Percentiles rank a stretch among this genome's conserved stretches.
phyloP scores from a whole-genome alignment of 2,113 vertebrate species.

The Oriolus oriolus region DNA sequence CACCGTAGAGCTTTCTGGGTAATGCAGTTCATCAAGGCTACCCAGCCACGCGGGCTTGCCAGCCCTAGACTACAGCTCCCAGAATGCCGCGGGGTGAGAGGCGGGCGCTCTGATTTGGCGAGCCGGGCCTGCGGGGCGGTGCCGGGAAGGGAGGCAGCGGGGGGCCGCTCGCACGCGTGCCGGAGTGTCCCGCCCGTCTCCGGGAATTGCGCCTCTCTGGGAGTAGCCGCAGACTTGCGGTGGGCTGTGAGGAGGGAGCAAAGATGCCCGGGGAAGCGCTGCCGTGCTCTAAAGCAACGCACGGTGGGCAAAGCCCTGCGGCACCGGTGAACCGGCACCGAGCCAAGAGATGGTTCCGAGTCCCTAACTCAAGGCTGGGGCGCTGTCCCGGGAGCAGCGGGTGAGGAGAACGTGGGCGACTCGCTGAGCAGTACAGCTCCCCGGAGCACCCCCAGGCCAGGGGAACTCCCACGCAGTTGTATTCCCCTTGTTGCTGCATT shows the following conservation, averaged over 20 bases:
- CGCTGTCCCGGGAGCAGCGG: fast-evolving
- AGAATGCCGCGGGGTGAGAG: fast-evolving
- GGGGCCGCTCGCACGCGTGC: not conserved
- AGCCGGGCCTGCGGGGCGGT: fast-evolving
- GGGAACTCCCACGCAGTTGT: fast-evolving
- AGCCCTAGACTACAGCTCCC: not conserved
- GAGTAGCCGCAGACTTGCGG: fast-evolving
- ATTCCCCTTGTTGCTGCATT: not conserved
- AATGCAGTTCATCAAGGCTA: fast-evolving
- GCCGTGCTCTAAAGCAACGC: not conserved
- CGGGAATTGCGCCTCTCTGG: not conserved
- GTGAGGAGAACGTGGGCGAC: fast-evolving
- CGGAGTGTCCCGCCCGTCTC: fast-evolving
- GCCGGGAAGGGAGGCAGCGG: no score
- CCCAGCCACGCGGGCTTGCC: fast-evolving
- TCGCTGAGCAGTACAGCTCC: fast-evolving
- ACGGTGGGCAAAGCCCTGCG: not conserved
- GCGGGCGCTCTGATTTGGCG: not conserved
- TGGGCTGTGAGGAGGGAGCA: not conserved
- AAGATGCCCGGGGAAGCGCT: fast-evolving
- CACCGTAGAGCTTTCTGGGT: not conserved
- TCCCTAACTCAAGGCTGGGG: not conserved
- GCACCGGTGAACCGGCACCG: not conserved
- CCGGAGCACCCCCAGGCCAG: not conserved
- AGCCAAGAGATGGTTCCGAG: fast-evolving